phyloP scores from a whole-genome alignment of 2,113 vertebrate genomes.

The Myiagra hebetior region DNA sequence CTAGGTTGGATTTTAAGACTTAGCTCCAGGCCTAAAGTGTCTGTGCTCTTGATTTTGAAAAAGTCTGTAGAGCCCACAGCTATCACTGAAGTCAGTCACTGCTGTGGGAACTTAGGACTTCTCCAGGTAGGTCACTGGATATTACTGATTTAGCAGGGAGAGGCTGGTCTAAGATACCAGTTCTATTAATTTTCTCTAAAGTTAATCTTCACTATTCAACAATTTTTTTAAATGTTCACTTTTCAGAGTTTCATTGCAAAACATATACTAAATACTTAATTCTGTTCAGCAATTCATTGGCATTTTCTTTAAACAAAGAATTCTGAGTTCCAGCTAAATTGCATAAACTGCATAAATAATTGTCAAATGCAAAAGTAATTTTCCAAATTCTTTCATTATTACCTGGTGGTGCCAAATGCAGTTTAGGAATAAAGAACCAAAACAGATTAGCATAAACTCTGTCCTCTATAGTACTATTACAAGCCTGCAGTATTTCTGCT shows the following conservation, averaged over 20 bases:
- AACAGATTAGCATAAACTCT: not conserved
- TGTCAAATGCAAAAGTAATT: slow-evolving; percentile 20
- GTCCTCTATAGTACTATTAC: not conserved
- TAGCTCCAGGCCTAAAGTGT: not conserved
- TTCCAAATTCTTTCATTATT: not conserved
- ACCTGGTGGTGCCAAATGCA: not conserved
- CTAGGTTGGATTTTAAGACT: not conserved
- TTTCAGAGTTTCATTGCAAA: not conserved
- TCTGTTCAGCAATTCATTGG: not conserved
- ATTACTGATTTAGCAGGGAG: not conserved
- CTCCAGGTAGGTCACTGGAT: not conserved
- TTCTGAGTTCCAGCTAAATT: slow-evolving; percentile 28
- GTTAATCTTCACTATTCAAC: not conserved
- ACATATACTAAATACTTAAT: not conserved
- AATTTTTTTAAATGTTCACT: not conserved
- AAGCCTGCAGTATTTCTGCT: not conserved
- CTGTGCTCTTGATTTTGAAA: not conserved
- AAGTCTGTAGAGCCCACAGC: not conserved
- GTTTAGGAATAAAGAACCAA: not conserved
- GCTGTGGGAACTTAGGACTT: not conserved
- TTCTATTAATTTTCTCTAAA: not conserved
- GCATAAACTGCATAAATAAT: slow-evolving; percentile 20
- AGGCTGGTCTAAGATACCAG: not conserved
- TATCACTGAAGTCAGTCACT: not conserved
- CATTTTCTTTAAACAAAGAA: slow-evolving; percentile 29